Percentiles rank a stretch among this genome's conserved stretches.
These are phyloP conservation scores for Sthenelais limicola DNA, from an alignment of 2,888 invertebrate species.

Conservation along the genomic window DNA sequence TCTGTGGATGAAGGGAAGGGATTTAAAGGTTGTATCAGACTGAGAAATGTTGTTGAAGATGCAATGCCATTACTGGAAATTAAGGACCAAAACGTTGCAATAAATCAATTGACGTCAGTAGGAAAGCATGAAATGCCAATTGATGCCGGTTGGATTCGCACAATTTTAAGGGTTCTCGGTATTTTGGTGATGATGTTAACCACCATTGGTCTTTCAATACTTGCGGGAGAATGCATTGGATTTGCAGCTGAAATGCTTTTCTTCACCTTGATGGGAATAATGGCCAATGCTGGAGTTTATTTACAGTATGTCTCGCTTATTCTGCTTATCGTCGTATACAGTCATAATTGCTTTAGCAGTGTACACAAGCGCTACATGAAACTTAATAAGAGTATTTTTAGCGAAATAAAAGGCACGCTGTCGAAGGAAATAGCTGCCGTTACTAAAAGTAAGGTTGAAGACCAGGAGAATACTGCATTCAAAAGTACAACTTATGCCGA, in stretches of 20 bases:
- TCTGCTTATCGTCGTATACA: constrained; percentile 69
- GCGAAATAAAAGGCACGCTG: constrained; percentile 66
- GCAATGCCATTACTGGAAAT: too few species aligned
- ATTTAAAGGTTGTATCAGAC: too few species aligned
- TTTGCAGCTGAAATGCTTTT: constrained; percentile 52
- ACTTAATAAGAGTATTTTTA: constrained; percentile 67
- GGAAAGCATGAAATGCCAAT: neutral
- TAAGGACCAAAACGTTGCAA: too few species aligned
- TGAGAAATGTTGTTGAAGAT: too few species aligned
- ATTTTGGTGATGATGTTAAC: constrained; percentile 30
- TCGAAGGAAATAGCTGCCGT: constrained; percentile 63
- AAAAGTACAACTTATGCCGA: constrained; percentile 42
- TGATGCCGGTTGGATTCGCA: neutral
- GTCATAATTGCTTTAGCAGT: constrained; percentile 70
- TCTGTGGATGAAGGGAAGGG: too few species aligned
- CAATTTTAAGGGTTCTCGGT: neutral
- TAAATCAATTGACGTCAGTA: too few species aligned
- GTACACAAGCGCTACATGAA: constrained; percentile 69
- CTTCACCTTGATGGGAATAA: constrained; percentile 70
- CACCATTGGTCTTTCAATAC: constrained; percentile 52
- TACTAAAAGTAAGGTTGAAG: constrained; percentile 61
- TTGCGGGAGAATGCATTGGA: constrained; percentile 54
- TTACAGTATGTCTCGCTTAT: constrained; percentile 69
- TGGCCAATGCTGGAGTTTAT: constrained; percentile 68
- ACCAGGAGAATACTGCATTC: constrained; percentile 61